phyloP scores from a whole-genome alignment of 2,113 vertebrate species.

The Protobothrops flavoviridis region DNA sequence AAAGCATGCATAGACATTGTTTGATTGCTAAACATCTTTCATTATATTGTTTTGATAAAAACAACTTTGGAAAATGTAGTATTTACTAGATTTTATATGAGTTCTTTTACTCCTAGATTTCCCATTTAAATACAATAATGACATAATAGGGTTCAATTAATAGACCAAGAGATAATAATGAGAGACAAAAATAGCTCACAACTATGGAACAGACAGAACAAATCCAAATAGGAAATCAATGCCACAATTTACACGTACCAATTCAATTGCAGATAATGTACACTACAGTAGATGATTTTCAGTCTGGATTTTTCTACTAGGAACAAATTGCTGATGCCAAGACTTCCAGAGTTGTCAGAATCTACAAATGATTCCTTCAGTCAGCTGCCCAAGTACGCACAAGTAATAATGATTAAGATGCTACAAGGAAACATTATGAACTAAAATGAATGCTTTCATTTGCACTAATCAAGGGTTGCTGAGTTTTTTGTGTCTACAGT shows the following conservation, averaged over 20 bases:
- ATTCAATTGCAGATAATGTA: background rate
- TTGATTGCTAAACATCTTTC: background rate
- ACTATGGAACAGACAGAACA: background rate
- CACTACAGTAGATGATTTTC: background rate
- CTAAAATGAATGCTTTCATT: background rate
- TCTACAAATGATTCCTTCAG: background rate
- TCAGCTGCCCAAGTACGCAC: background rate
- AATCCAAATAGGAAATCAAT: background rate
- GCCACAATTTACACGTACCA: background rate
- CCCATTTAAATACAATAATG: background rate
- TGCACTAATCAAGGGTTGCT: background rate
- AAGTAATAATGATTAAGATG: background rate
- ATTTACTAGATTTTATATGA: background rate
- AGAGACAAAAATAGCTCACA: background rate
- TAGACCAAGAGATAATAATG: background rate
- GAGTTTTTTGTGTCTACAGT: background rate
- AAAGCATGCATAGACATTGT: background rate
- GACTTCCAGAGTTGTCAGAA: accelerated
- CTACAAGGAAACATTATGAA: background rate
- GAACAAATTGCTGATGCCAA: background rate
- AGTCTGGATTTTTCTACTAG: background rate
- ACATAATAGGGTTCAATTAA: background rate
- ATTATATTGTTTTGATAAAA: background rate
- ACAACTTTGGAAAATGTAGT: background rate
- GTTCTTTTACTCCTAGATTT: background rate